A percentile compares a stretch with the other conserved stretches of the same genome.
These are phyloP conservation scores for Resseliella maxima DNA, from an alignment of 2,888 invertebrate species.

Conservation along the genomic window DNA sequence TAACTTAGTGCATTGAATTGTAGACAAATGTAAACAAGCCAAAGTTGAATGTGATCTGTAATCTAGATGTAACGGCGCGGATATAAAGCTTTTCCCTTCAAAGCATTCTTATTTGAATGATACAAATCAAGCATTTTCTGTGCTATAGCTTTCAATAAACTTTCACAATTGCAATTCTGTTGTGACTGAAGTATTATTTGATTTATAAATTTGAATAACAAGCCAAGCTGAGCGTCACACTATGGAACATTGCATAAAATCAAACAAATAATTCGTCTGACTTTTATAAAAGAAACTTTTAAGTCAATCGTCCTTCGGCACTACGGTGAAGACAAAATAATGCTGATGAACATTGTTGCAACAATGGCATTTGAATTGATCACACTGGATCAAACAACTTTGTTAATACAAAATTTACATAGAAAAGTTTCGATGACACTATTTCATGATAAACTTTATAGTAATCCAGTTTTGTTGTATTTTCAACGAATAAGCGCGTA, in stretches of 20 bases:
- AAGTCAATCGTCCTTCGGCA: not conserved
- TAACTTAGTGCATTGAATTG: not conserved
- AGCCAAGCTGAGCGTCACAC: not conserved
- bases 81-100: not conserved
- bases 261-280: not conserved
- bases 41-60: not conserved
- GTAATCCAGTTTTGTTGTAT: not conserved
- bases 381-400: not conserved
- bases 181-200: not conserved
- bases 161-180: not conserved
- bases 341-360: not conserved
- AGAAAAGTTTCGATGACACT: not conserved
- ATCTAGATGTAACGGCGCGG: not conserved
- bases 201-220: not conserved
- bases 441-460: not conserved
- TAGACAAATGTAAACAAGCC: not conserved
- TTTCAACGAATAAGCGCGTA: not conserved
- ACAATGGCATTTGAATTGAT: not conserved
- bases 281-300: constrained; percentile 9
- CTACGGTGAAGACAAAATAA: not conserved
- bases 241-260: not conserved
- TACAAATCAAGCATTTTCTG: not conserved
- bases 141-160: not conserved
- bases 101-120: not conserved
- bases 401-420: not conserved